Base-by-base conservation (phyloP, 2,888 invertebrate species). In the Drosophila rellima region DNA sequence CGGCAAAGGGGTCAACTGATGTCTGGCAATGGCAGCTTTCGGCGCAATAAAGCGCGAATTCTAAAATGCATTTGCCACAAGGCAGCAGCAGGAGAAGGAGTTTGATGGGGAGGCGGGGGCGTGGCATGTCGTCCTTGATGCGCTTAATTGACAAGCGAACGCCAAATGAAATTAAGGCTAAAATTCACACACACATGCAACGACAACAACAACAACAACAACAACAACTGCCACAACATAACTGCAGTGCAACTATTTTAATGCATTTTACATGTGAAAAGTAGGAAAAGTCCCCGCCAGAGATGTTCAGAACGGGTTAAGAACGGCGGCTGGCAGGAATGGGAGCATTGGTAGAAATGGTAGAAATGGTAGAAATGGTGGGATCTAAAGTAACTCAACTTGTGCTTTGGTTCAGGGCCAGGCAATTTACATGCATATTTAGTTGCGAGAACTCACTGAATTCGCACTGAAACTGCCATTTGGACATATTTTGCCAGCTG, bases 111-210 rank as follows among this genome's bases (percentile, higher is more conserved):
- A 5, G 47, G 57, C 0, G 2, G 8, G n/a, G 52, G 61, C 54
- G 68, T 67, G 64, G 37, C 61, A 60, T 42, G 54, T 39, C 37
- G 82, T 73, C 84, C 84, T 82, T 83, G 73, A 75, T 60, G 71
- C 47, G 61, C 74, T 72, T 88, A 83, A 83, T 83, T 83, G 88
- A 83, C 88, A 81, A 74, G 73, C 54, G 82, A 84, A 81, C 72
- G 72, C 54, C 60, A 76, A 76, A 78, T 70, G 65, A 70, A 81
- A 81, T 83, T 84, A 76, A 70, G 77, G 78, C 71, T 71, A 52
- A 64, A 75, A 54, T 61, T 54, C 23, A 10, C 50, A 50, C 42
- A 75, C 37, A 56, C 20, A 18, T 20, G 10, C n/a, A 11, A 20
- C 11, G 11, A 13, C 13, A 42, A 18, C 31, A 37, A 17, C n/a